Percentiles rank a stretch among this genome's conserved stretches.
phyloP scores from a whole-genome alignment of 1,140 invertebrate species.

The Bombyx mori region DNA sequence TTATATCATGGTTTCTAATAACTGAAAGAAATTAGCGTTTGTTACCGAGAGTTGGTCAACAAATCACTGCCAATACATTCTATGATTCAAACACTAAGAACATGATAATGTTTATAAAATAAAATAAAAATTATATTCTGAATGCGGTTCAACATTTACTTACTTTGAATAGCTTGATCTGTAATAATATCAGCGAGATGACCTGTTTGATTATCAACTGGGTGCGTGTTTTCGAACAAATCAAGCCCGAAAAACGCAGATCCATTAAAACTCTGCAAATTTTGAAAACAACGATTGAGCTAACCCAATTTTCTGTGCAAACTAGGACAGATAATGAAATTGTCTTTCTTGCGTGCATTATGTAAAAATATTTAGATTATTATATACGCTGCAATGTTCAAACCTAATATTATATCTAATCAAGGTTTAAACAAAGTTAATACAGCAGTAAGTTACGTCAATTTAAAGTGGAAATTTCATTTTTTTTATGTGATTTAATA shows the following conservation, averaged over 20 bases:
- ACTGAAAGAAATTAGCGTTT: slow-evolving; percentile 19
- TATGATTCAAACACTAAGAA: neutral
- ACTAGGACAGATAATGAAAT: too few species aligned
- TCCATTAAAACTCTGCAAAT: slow-evolving; percentile 22
- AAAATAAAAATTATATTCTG: neutral
- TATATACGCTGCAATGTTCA: too few species aligned
- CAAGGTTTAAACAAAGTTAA: too few species aligned
- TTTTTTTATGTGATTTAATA: too few species aligned
- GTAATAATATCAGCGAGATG: slow-evolving; percentile 86
- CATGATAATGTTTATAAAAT: neutral
- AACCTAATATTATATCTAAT: too few species aligned
- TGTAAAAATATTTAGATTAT: too few species aligned
- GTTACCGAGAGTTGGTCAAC: neutral
- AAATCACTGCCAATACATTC: neutral
- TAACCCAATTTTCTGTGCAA: too few species aligned
- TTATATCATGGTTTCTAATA: slow-evolving; percentile 22
- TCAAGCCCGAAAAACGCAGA: slow-evolving; percentile 71
- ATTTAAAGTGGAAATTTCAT: too few species aligned
- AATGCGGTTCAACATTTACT: slow-evolving; percentile 1
- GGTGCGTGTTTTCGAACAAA: slow-evolving; percentile 72
- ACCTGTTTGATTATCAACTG: slow-evolving; percentile 68
- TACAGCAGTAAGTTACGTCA: too few species aligned
- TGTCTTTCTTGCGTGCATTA: too few species aligned
- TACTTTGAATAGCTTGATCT: slow-evolving; percentile 71
- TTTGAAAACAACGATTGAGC: neutral